phyloP scores from a whole-genome alignment of 1,140 invertebrate genomes.

The Bombyx mandarina region DNA sequence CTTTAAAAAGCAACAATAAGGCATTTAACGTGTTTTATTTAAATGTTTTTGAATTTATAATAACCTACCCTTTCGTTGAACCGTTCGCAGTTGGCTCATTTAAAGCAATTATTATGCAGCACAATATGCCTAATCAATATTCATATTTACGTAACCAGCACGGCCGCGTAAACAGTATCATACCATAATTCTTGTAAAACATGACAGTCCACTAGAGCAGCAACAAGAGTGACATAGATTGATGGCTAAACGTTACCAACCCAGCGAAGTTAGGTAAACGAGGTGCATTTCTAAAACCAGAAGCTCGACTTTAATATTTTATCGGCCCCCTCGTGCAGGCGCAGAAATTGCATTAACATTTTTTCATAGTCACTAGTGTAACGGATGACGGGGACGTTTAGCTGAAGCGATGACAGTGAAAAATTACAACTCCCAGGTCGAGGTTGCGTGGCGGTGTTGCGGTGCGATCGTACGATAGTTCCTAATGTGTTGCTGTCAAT shows the following conservation, averaged over 20 bases:
- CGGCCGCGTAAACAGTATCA: no score
- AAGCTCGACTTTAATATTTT: conserved; percentile 30
- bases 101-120: no score
- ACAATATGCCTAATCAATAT: no score
- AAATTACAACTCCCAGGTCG: conserved; percentile 50
- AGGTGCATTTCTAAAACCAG: conserved; percentile 13
- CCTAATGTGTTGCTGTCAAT: conserved; percentile 64
- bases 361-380: conserved; percentile 55
- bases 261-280: conserved; percentile 23
- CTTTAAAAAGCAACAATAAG: no score
- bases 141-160: no score
- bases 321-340: conserved; percentile 18
- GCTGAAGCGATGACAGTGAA: conserved; percentile 54
- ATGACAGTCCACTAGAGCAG: conserved; percentile 20
- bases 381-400: conserved; percentile 52
- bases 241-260: conserved; percentile 22
- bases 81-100: no score
- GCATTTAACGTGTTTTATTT: no score
- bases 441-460: conserved; percentile 14
- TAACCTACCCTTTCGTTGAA: no score
- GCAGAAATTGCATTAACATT: conserved; percentile 47
- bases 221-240: conserved; percentile 28
- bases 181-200: conserved; percentile 29
- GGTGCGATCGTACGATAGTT: conserved; percentile 51
- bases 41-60: no score